Evolutionary conservation across 2,797 vertebrate genomes (phyloP).

Genomic region (Muscicapa comitata): DNA sequence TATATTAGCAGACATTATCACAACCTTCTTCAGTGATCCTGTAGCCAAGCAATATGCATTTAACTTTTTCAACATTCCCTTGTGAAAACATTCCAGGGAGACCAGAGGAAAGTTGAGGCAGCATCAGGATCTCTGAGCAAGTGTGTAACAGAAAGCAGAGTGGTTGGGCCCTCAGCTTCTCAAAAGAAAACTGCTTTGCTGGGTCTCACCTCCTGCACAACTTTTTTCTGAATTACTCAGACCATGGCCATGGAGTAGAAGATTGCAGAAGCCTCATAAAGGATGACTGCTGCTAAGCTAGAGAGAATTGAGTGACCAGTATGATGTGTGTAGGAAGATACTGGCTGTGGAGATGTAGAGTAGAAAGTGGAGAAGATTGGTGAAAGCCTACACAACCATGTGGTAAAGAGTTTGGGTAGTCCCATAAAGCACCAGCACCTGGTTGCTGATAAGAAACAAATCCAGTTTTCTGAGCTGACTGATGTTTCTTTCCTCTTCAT

Average conservation of each 20-base stretch:
- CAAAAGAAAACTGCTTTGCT: background rate
- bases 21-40: background rate
- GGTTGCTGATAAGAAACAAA: constrained; percentile 23
- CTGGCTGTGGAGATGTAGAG: background rate
- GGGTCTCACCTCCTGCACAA: background rate
- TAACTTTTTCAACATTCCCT: background rate
- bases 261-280: background rate
- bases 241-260: background rate
- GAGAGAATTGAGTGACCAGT: background rate
- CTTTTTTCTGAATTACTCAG: background rate
- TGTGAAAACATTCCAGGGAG: background rate
- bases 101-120: background rate
- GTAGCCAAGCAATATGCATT: background rate
- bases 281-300: background rate
- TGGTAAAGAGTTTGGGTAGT: background rate
- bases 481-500: constrained; percentile 1
- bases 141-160: background rate
- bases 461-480: constrained; percentile 4
- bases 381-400: background rate
- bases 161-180: background rate
- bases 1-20: background rate
- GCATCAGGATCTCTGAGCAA: background rate
- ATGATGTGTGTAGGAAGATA: background rate
- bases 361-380: background rate
- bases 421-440: background rate